Base-by-base conservation (phyloP, 2,113 vertebrate genomes). In the Turnix velox region DNA sequence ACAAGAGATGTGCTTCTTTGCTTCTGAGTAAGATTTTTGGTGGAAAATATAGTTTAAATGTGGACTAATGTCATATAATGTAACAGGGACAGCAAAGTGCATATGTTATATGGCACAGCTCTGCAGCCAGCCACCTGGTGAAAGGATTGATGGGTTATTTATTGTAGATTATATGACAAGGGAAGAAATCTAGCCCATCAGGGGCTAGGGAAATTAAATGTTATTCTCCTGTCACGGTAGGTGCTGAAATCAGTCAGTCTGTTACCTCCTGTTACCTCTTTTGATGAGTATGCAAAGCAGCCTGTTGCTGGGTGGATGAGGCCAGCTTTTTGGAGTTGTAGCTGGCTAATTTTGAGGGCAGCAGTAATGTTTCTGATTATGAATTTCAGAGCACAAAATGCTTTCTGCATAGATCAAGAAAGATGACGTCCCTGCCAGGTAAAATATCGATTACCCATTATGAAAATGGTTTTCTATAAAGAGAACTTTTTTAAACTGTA, bases 131-230 rank as follows among this genome's bases (percentile, higher is more conserved):
- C 68, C 78, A 86, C 37, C 31, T 1, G 0, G n/a, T 1, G 16
- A 76, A 90, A 85, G 79, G 66, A 81, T 65, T 93, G 84, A 84
- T 93, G 66, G 37, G 63, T 87, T 93, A 90, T 93, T 95, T 95
- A 91, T 91, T 96, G 62, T 79, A 88, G 78, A 74, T 94, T 90
- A 54, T 84, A 30, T 67, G 76, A 82, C 69, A 77, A 46, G 72
- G 45, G 54, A 78, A 93, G 72, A 72, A 95, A 80, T 82, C 87
- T 78, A 73, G 28, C 78, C 93, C 57, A 71, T 82, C 63, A 59
- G 72, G 73, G 69, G 37, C 62, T 62, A 78, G 52, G 83, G 69
- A 93, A 78, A 81, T 92, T 66, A 81, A 72, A 87, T 75, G 66
- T 91, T 90, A 65, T 66, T 63, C 78, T 91, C 68, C 51, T 75